These are phyloP conservation scores for Heliconius aoede DNA, from an alignment of 2,888 invertebrate species.

Conservation along the genomic window DNA sequence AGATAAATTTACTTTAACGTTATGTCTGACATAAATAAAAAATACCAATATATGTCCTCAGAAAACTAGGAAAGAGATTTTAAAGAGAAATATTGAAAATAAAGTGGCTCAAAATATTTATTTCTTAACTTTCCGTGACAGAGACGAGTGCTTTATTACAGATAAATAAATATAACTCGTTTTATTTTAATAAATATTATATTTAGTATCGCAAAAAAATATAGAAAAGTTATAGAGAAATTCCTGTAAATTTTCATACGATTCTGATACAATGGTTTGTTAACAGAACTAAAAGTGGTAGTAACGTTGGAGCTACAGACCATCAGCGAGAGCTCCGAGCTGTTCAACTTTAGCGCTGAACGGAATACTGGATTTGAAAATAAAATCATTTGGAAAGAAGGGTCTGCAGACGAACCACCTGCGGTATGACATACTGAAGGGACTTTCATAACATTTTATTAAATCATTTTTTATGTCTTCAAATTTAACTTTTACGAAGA, in stretches of 20 bases:
- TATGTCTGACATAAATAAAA: neutral
- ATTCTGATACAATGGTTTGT: constrained; percentile 7
- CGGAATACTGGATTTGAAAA: constrained; percentile 85
- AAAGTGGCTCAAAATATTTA: too few species aligned
- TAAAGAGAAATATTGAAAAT: too few species aligned
- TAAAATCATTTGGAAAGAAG: constrained; percentile 89
- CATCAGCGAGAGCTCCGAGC: constrained; percentile 87
- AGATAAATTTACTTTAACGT: neutral
- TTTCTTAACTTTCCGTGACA: too few species aligned
- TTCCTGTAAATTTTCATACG: neutral
- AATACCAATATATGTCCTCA: neutral
- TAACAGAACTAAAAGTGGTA: constrained; percentile 71
- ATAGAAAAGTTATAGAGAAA: neutral
- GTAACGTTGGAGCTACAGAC: constrained; percentile 75
- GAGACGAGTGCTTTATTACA: too few species aligned
- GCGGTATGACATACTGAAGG: constrained; percentile 41
- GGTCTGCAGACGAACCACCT: constrained; percentile 57
- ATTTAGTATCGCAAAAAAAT: neutral
- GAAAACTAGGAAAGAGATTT: too few species aligned
- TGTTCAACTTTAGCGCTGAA: constrained; percentile 88
- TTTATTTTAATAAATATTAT: neutral
- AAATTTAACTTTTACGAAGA: too few species aligned
- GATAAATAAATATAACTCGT: too few species aligned
- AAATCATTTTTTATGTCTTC: too few species aligned
- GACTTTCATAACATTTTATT: too few species aligned